These are phyloP conservation scores for Rhyacophila evoluta DNA, from an alignment of 2,888 invertebrate genomes.

Conservation along the genomic window DNA sequence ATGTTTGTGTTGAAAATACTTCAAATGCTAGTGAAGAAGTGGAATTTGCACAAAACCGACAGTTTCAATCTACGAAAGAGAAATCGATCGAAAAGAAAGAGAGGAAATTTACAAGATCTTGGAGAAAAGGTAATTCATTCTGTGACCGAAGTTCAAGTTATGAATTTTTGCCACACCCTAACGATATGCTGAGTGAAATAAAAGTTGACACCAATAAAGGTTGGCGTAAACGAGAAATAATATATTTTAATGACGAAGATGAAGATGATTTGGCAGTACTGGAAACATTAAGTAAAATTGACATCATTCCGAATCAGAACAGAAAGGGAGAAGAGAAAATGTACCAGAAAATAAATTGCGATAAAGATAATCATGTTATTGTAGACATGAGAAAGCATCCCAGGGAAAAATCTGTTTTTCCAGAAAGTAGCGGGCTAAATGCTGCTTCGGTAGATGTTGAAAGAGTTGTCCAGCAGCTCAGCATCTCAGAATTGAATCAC, in stretches of 20 bases:
- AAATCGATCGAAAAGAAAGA: neutral
- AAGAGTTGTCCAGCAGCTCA: too few species aligned
- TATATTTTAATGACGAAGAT: neutral
- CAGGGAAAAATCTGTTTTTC: neutral
- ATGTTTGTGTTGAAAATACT: neutral
- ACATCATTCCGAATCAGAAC: neutral
- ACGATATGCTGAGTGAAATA: neutral
- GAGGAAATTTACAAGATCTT: neutral
- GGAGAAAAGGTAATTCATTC: neutral
- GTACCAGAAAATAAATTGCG: too few species aligned
- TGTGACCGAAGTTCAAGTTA: neutral
- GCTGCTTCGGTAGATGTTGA: neutral
- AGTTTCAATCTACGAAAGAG: neutral
- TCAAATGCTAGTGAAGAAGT: neutral
- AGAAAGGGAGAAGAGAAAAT: neutral
- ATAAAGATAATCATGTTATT: neutral
- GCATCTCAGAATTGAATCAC: neutral
- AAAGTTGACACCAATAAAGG: neutral
- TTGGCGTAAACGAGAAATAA: too few species aligned
- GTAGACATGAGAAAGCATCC: neutral
- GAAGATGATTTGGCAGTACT: neutral
- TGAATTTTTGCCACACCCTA: neutral
- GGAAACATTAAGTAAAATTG: neutral
- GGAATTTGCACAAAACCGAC: neutral
- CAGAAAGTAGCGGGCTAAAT: neutral